Conservation (phyloP, 2,888 invertebrate species). For the Erebia epiphron region DNA sequence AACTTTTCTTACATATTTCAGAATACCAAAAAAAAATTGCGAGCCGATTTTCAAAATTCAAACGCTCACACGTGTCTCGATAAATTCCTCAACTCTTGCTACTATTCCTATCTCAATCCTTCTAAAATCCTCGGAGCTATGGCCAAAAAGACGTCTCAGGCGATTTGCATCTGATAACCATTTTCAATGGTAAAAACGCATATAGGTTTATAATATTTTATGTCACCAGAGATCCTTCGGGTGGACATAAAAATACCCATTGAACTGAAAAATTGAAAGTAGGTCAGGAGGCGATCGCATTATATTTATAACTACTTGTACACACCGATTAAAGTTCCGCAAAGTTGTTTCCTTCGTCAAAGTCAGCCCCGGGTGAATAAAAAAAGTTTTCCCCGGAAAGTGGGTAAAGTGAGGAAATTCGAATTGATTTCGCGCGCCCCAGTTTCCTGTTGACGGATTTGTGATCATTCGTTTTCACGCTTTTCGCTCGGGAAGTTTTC, state of each 20-base stretch:
- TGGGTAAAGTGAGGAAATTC: constrained; percentile 54
- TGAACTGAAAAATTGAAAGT: constrained; percentile 19
- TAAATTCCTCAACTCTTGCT: too few relatives aligned
- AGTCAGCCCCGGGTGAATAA: constrained; percentile 65
- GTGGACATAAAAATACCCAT: neutral
- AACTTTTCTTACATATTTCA: too few relatives aligned
- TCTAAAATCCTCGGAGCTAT: too few relatives aligned
- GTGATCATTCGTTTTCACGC: constrained; percentile 38
- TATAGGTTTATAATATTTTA: neutral
- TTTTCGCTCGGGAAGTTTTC: constrained; percentile 18
- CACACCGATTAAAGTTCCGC: constrained; percentile 44
- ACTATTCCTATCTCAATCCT: too few relatives aligned
- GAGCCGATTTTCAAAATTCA: too few relatives aligned
- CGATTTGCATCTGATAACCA: too few relatives aligned
- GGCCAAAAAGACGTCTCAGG: too few relatives aligned
- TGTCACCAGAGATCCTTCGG: neutral
- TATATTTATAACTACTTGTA: constrained; percentile 18
- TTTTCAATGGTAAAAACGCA: too few relatives aligned
- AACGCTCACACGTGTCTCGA: too few relatives aligned
- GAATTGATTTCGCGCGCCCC: constrained; percentile 55
- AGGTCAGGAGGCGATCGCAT: constrained; percentile 13
- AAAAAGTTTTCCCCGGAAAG: constrained; percentile 60
- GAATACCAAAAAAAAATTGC: too few relatives aligned
- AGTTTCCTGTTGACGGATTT: constrained; percentile 40
- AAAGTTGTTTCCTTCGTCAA: constrained; percentile 72